Evolutionary conservation across 2,113 vertebrate species (phyloP).

Genomic region (Pomatostomus ruficeps): DNA sequence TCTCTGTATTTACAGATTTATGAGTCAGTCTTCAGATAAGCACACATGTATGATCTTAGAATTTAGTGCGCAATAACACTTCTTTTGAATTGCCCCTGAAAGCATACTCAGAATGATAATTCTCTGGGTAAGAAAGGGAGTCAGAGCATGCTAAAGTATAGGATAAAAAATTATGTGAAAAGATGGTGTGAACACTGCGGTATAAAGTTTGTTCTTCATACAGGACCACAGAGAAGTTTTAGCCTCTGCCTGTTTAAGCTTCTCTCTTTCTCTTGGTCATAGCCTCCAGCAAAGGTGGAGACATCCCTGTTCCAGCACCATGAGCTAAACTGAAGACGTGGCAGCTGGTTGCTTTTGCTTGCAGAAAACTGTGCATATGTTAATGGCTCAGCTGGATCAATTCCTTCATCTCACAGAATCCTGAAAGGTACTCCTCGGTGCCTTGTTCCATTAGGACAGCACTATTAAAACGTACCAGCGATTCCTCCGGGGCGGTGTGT

Average conservation of each 20-base stretch:
- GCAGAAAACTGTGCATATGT: neutral
- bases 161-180: neutral
- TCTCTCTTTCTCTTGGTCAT: neutral
- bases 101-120: neutral
- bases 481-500: neutral
- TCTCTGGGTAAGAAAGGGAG: neutral
- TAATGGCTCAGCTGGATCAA: neutral
- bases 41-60: neutral
- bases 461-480: neutral
- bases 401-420: neutral
- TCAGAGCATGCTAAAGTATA: neutral
- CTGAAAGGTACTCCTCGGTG: neutral
- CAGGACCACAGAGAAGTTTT: accelerated
- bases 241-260: neutral
- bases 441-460: neutral
- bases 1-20: neutral
- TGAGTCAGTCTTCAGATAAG: neutral
- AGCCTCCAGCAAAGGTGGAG: neutral
- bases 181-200: neutral
- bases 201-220: neutral
- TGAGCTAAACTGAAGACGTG: neutral
- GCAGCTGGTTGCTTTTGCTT: neutral
- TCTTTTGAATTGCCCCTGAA: neutral
- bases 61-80: neutral
- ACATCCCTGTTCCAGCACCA: neutral